These are phyloP conservation scores for Periophthalmus magnuspinnatus DNA, from an alignment of 2,797 vertebrate genomes.

Conservation along the genomic window DNA sequence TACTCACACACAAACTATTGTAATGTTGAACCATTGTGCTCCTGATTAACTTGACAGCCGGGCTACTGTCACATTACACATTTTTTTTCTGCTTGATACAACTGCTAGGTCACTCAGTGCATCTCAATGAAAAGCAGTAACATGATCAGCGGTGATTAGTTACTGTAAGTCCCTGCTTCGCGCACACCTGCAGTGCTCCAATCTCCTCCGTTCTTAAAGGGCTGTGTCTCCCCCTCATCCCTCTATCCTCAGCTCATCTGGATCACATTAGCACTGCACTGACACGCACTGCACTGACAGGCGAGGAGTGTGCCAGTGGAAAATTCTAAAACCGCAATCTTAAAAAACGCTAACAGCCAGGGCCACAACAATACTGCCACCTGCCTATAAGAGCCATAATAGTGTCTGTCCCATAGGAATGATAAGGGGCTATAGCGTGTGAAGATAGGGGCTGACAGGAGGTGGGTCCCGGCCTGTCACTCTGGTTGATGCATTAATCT, in stretches of 20 bases:
- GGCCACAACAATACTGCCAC: conserved; percentile 60
- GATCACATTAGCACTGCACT: conserved; percentile 68
- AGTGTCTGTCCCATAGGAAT: conserved; percentile 36
- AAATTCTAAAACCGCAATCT: conserved; percentile 56
- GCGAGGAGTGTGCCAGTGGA: conserved; percentile 67
- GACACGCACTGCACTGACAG: conserved; percentile 67
- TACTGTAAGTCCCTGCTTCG: conserved; percentile 15
- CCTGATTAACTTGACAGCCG: background rate
- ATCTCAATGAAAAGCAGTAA: conserved; percentile 7
- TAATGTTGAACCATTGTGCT: background rate
- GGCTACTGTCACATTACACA: background rate
- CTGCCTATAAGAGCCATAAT: conserved; percentile 40
- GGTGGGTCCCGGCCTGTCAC: conserved; percentile 62
- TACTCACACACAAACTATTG: background rate
- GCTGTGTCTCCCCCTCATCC: conserved; percentile 44
- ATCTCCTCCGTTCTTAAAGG: conserved; percentile 54
- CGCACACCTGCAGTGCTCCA: conserved; percentile 57
- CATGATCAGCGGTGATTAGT: conserved; percentile 11
- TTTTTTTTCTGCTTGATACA: background rate
- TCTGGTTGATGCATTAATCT: conserved; percentile 77
- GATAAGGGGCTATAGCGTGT: conserved; percentile 16
- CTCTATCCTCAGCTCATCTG: conserved; percentile 70
- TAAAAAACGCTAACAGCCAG: conserved; percentile 32
- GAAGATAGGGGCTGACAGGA: conserved; percentile 49
- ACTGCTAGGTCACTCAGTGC: background rate